These are phyloP conservation scores for Dolomedes plantarius DNA, from an alignment of 2,888 invertebrate species.

Conservation along the genomic window DNA sequence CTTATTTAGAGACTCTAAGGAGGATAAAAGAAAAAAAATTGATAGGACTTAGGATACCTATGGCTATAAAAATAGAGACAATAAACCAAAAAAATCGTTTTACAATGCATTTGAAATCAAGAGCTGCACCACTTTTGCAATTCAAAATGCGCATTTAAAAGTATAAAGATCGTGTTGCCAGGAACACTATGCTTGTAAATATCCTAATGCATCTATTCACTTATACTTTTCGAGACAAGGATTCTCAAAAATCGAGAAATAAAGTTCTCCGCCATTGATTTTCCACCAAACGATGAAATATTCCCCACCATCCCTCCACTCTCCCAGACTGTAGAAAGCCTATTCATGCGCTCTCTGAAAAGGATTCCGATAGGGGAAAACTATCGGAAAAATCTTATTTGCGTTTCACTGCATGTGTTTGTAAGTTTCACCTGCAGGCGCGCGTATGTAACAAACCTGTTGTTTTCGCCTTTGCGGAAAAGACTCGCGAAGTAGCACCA, in stretches of 20 bases:
- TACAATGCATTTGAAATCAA: no score
- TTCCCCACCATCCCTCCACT: background rate
- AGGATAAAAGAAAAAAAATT: no score
- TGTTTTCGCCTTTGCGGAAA: background rate
- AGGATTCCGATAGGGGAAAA: background rate
- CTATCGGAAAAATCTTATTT: background rate
- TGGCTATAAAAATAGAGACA: no score
- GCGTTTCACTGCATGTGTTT: background rate
- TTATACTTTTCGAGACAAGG: no score
- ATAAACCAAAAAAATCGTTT: no score
- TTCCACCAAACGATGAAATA: background rate
- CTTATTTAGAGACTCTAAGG: no score
- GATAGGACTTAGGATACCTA: no score
- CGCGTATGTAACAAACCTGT: background rate
- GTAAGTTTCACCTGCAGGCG: background rate
- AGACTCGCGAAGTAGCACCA: background rate
- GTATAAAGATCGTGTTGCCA: no score
- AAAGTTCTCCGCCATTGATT: background rate
- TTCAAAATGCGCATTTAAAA: no score
- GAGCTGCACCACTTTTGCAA: no score
- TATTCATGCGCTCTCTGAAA: background rate
- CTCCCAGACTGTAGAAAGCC: background rate
- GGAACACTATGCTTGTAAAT: no score
- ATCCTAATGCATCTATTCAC: no score
- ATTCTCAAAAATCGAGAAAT: background rate